Evolutionary conservation across 1,140 invertebrate genomes (phyloP).

Genomic region (Drosophila bifasciata): DNA sequence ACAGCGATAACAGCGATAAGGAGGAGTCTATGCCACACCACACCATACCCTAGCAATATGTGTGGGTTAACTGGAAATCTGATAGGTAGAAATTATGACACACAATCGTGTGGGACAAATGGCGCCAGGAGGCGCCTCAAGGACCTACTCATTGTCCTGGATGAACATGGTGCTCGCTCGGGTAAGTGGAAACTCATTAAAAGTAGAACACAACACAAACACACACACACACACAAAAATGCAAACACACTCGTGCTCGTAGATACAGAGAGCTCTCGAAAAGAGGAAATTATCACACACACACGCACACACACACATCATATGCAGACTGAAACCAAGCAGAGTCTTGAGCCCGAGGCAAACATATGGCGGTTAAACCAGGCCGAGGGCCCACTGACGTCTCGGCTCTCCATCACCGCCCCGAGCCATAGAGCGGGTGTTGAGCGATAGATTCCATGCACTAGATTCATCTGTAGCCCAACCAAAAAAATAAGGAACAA

Average conservation of each 20-base stretch:
- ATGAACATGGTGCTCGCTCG: constrained; percentile 35
- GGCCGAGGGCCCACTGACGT: not conserved
- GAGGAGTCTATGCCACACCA: constrained; percentile 27
- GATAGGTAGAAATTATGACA: constrained; percentile 31
- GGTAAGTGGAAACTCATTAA: constrained; percentile 76
- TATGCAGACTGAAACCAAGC: constrained; percentile 23
- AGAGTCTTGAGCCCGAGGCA: constrained; percentile 29
- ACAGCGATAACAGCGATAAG: constrained; percentile 26
- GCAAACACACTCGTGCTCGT: too few relatives aligned
- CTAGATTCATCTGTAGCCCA: constrained; percentile 34
- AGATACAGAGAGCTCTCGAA: constrained; percentile 24
- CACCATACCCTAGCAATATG: not conserved
- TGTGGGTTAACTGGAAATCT: constrained; percentile 30
- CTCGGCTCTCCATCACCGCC: constrained; percentile 20
- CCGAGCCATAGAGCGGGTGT: constrained; percentile 35
- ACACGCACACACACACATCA: constrained; percentile 34
- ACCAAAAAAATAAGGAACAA: constrained; percentile 42
- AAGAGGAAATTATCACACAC: constrained; percentile 54
- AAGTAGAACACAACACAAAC: constrained; percentile 73
- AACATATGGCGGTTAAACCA: constrained; percentile 48
- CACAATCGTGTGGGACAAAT: constrained; percentile 44
- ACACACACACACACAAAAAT: constrained; percentile 41
- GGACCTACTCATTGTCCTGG: constrained; percentile 48
- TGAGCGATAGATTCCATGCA: constrained; percentile 34
- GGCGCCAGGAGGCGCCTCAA: constrained; percentile 73